phyloP scores from a whole-genome alignment of 2,888 invertebrate species.

The Branchinecta sandiegonensis region DNA sequence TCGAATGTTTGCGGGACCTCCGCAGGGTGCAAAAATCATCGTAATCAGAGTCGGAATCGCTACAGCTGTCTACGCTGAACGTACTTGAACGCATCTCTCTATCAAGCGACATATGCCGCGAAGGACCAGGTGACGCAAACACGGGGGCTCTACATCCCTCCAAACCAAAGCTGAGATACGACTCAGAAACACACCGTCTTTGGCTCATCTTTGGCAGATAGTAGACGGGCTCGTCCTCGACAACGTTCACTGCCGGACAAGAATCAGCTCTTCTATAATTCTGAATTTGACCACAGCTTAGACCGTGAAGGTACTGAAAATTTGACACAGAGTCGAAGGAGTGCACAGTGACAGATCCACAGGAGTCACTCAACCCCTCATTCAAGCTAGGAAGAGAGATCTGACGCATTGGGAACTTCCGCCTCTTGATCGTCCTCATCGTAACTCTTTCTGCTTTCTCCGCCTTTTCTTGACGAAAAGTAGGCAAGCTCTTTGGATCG shows the following conservation, averaged over 20 bases:
- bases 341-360: conserved; percentile 5
- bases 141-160: too few species aligned
- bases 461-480: neutral
- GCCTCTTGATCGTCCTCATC: conserved; percentile 5
- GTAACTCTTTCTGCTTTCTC: neutral
- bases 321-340: conserved; percentile 1
- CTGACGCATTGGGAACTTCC: conserved; percentile 12
- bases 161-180: neutral
- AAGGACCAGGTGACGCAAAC: too few species aligned
- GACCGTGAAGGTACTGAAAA: conserved; percentile 4
- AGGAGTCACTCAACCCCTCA: conserved; percentile 10
- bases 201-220: neutral
- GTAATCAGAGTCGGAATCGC: too few species aligned
- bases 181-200: neutral
- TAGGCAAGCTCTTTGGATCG: neutral
- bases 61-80: too few species aligned
- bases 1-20: too few species aligned
- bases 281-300: neutral
- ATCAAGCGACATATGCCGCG: too few species aligned
- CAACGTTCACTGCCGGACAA: conserved; percentile 6
- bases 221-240: neutral
- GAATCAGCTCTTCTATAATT: conserved; percentile 10
- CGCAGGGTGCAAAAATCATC: too few species aligned
- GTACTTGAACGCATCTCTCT: too few species aligned
- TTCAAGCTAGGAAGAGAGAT: conserved; percentile 1